Conservation (phyloP, 2,797 vertebrate genomes). For the Protosalanx chinensis region DNA sequence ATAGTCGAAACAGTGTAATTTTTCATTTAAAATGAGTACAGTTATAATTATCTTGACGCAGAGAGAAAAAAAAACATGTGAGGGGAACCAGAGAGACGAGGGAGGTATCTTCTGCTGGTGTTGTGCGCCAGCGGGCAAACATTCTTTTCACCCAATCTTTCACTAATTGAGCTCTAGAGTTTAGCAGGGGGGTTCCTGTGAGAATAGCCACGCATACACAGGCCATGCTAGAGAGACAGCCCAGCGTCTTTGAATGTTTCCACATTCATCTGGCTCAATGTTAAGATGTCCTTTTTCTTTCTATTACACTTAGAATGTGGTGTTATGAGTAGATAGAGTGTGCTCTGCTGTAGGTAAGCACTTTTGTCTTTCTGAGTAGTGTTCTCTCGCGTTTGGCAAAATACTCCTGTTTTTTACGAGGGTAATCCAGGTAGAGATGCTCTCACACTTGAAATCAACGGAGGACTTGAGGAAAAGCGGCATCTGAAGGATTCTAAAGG, state of each 20-base stretch:
- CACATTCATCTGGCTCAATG: conserved; percentile 17
- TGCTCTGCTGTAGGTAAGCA: not conserved
- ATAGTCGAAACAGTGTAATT: conserved; percentile 13
- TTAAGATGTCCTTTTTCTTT: not conserved
- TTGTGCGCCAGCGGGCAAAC: conserved; percentile 43
- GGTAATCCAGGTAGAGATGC: not conserved
- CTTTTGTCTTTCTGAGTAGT: no score
- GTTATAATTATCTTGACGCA: conserved; percentile 48
- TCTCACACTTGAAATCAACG: not conserved
- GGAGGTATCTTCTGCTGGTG: conserved; percentile 29
- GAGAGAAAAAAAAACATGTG: conserved; percentile 30
- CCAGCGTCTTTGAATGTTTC: not conserved
- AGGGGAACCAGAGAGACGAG: conserved; percentile 34
- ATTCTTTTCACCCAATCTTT: conserved; percentile 47
- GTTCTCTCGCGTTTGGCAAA: not conserved
- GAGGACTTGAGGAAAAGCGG: not conserved
- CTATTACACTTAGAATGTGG: conserved; percentile 11
- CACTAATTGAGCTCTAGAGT: conserved; percentile 47
- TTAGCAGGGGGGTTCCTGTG: conserved; percentile 23
- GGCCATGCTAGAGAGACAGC: conserved; percentile 17
- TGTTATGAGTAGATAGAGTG: conserved; percentile 1
- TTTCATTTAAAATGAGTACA: conserved; percentile 23
- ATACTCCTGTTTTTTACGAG: not conserved
- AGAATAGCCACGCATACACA: conserved; percentile 14
- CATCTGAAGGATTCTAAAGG: not conserved